phyloP scores from a whole-genome alignment of 1,140 invertebrate genomes.

The Goniozus legneri region DNA sequence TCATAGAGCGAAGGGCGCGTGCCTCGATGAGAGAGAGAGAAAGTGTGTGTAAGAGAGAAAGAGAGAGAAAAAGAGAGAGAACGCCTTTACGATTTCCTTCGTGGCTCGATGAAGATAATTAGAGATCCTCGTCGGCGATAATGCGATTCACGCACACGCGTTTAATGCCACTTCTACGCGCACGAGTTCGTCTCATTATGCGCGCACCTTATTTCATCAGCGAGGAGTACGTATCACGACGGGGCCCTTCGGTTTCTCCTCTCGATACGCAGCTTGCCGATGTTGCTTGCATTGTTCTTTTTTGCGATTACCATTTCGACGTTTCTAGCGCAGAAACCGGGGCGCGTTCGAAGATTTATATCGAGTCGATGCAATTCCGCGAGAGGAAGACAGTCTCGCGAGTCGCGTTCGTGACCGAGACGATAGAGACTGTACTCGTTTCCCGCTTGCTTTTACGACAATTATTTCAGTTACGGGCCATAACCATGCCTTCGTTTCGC shows the following conservation, averaged over 20 bases:
- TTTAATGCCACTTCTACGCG: neutral
- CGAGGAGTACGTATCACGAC: neutral
- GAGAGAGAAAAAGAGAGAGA: constrained; percentile 12
- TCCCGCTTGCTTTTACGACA: no score
- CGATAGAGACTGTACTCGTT: no score
- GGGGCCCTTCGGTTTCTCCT: no score
- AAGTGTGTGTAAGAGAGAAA: constrained; percentile 8
- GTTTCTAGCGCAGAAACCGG: no score
- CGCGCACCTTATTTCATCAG: neutral
- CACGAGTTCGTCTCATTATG: neutral
- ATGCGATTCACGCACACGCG: constrained; percentile 4
- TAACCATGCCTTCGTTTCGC: no score
- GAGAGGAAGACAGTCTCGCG: no score
- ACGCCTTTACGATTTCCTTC: constrained; percentile 20
- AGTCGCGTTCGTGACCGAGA: no score
- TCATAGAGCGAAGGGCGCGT: constrained; percentile 22
- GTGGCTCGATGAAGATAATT: constrained; percentile 25
- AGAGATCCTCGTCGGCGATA: constrained; percentile 16
- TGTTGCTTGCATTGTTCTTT: no score
- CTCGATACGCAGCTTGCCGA: no score
- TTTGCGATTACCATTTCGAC: constrained; percentile 6
- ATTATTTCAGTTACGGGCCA: no score
- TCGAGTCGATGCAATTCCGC: no score
- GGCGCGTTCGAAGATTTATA: no score
- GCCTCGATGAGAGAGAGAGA: constrained; percentile 4